Evolutionary conservation across 2,888 invertebrate genomes (phyloP).

Genomic region (Rotaria sp.): DNA sequence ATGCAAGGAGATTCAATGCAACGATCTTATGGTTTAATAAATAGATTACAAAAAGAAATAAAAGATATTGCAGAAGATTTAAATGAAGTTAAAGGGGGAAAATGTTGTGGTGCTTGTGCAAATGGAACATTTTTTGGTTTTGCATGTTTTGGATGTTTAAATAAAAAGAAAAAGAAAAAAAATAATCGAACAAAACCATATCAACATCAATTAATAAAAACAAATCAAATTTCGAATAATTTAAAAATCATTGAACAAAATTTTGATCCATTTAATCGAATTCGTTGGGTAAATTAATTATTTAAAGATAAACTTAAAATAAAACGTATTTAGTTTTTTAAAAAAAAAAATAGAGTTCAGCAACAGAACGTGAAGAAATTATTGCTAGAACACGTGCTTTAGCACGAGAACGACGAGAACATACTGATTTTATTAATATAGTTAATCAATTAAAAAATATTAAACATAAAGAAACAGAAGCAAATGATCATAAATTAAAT

Average conservation of each 20-base stretch:
- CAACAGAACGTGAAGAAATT: not conserved
- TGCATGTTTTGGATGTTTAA: not conserved
- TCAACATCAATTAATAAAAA: too few relatives aligned
- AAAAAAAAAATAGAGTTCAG: not conserved
- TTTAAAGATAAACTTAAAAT: not conserved
- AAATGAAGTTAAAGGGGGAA: not conserved
- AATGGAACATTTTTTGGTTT: not conserved
- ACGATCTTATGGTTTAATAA: not conserved
- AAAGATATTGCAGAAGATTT: conserved; percentile 8
- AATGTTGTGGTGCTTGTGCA: not conserved
- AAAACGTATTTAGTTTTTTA: not conserved
- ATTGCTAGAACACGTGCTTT: not conserved
- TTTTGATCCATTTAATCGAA: not conserved
- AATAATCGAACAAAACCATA: not conserved
- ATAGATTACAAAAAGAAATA: not conserved
- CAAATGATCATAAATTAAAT: not conserved
- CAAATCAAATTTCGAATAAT: not conserved
- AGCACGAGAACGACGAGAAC: not conserved
- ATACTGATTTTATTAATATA: not conserved
- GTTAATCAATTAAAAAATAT: not conserved
- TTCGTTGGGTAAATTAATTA: not conserved
- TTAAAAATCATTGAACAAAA: not conserved
- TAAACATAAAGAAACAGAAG: not conserved
- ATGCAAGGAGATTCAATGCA: not conserved
- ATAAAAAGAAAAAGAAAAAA: not conserved